Conservation (phyloP, 2,113 vertebrate genomes). For the Vombatus ursinus region DNA sequence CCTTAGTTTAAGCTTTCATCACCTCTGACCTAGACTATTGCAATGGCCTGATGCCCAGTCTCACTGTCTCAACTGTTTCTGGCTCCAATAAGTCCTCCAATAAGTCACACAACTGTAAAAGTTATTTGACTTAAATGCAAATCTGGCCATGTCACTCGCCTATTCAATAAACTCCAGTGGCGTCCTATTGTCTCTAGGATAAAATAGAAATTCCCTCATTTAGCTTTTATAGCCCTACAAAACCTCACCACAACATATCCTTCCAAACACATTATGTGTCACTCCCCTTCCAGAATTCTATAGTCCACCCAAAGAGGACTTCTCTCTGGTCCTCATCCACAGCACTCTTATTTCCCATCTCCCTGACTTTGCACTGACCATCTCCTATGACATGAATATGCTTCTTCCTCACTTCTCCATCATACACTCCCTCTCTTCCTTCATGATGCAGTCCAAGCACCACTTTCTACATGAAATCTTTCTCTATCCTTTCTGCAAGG, state of each 20-base stretch:
- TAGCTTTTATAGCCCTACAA: neutral
- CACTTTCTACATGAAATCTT: neutral
- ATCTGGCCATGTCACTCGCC: neutral
- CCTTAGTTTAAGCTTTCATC: neutral
- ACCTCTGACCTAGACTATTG: neutral
- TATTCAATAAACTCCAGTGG: neutral
- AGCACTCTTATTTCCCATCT: neutral
- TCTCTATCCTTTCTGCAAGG: neutral
- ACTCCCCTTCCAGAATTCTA: neutral
- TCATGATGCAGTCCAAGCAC: neutral
- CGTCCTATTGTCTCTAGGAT: neutral
- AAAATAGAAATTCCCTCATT: neutral
- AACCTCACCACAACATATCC: neutral
- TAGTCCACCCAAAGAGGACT: neutral
- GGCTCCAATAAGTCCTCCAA: neutral
- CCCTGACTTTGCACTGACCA: neutral
- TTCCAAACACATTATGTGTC: neutral
- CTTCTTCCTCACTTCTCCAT: neutral
- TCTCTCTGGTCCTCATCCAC: neutral
- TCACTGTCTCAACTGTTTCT: neutral
- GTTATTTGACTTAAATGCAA: neutral
- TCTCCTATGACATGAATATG: neutral
- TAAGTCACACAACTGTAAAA: neutral
- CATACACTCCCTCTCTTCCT: neutral
- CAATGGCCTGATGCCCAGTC: neutral